A percentile compares a stretch with the other conserved stretches of the same genome.
These are phyloP conservation scores for Dolichallabes microphthalmus DNA, from an alignment of 2,113 vertebrate species.

Conservation along the genomic window DNA sequence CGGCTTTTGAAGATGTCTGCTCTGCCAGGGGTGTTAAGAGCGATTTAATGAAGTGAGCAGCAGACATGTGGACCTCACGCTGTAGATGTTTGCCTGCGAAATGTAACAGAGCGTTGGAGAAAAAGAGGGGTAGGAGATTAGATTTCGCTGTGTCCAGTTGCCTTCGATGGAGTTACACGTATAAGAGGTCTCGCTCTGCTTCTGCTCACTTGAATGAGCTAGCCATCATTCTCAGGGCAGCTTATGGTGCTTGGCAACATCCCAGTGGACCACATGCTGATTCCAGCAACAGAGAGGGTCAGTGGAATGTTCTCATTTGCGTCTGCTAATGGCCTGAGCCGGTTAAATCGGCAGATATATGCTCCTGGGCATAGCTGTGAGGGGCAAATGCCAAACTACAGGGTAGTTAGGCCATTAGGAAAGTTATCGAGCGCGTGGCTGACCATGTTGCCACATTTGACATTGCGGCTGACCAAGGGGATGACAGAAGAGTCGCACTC, in stretches of 20 bases:
- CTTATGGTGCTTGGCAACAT: conserved; percentile 29
- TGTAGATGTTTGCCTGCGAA: conserved; percentile 20
- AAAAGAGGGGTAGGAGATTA: conserved; percentile 16
- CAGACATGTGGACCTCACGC: background rate
- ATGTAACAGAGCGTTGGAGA: background rate
- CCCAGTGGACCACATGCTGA: background rate
- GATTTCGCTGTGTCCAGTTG: background rate
- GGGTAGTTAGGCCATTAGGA: background rate
- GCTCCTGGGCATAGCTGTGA: background rate
- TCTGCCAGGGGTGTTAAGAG: conserved; percentile 29
- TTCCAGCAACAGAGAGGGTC: conserved; percentile 19
- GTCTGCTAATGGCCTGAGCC: conserved; percentile 43
- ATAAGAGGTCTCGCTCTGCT: background rate
- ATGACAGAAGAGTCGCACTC: conserved; percentile 35
- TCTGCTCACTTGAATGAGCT: conserved; percentile 11
- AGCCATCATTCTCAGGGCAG: conserved; percentile 27
- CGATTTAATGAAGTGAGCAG: conserved; percentile 40
- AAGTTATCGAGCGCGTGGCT: conserved; percentile 15
- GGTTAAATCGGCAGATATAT: conserved; percentile 17
- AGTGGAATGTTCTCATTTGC: conserved; percentile 30
- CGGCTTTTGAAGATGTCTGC: conserved; percentile 8
- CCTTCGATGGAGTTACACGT: background rate
- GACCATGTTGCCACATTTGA: conserved; percentile 42
- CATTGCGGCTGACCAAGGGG: conserved; percentile 44
- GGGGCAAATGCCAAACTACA: conserved; percentile 14